These are phyloP conservation scores for Rhagonycha fulva DNA, from an alignment of 2,888 invertebrate genomes.

Conservation along the genomic window DNA sequence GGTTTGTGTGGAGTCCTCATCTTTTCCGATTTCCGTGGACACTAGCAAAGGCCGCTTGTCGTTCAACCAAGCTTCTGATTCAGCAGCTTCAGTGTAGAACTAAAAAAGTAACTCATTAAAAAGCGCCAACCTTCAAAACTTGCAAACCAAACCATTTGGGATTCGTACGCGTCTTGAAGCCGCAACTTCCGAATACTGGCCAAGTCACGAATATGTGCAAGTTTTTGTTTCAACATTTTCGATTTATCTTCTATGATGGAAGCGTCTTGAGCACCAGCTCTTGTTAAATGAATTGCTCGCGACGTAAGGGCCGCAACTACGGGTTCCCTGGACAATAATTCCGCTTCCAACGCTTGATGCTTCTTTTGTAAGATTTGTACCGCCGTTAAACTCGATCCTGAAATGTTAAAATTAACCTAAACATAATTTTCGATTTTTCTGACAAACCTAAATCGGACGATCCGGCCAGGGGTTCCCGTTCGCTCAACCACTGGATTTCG, in stretches of 20 bases:
- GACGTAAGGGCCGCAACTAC: slow-evolving; percentile 74
- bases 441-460: slow-evolving; percentile 64
- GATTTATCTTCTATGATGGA: slow-evolving; percentile 71
- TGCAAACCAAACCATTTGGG: slow-evolving; percentile 67
- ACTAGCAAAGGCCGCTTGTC: slow-evolving; percentile 79
- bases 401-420: not conserved
- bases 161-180: slow-evolving; percentile 80
- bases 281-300: slow-evolving; percentile 78
- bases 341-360: slow-evolving; percentile 89
- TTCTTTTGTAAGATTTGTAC: slow-evolving; percentile 93
- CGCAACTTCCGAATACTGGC: slow-evolving; percentile 73
- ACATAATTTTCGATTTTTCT: not conserved
- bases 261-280: slow-evolving; percentile 85
- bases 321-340: slow-evolving; percentile 85
- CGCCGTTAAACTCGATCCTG: slow-evolving; percentile 62
- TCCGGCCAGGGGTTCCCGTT: slow-evolving; percentile 72
- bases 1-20: slow-evolving; percentile 88
- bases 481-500: slow-evolving; percentile 88
- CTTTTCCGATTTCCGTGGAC: slow-evolving; percentile 83
- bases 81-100: slow-evolving; percentile 88
- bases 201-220: slow-evolving; percentile 72
- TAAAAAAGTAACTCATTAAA: slow-evolving; percentile 51
- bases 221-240: slow-evolving; percentile 69
- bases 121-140: not conserved
- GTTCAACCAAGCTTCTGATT: slow-evolving; percentile 91